These are phyloP conservation scores for Asobara japonica DNA, from an alignment of 1,140 invertebrate genomes.

Conservation along the genomic window DNA sequence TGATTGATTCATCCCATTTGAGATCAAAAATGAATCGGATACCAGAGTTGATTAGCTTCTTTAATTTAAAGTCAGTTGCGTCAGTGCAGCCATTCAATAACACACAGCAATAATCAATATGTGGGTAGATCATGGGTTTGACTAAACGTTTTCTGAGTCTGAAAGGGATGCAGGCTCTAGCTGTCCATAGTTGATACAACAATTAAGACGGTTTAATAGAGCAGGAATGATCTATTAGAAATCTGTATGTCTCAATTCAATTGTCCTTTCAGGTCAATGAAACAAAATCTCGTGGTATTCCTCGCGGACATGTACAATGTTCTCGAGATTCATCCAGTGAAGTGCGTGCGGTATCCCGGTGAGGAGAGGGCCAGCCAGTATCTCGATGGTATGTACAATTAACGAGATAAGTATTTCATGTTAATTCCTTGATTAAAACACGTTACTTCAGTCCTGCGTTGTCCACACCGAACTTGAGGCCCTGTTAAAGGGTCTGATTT, in stretches of 20 bases:
- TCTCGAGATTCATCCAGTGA: slow-evolving; percentile 91
- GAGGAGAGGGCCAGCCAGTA: slow-evolving; percentile 62
- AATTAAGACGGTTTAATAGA: no score
- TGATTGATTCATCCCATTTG: no score
- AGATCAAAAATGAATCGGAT: no score
- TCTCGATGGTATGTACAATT: slow-evolving; percentile 60
- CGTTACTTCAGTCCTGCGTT: not conserved
- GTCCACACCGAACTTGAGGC: slow-evolving; percentile 24
- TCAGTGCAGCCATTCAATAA: no score
- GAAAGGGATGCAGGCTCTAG: no score
- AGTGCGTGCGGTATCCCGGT: slow-evolving; percentile 85
- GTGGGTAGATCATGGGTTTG: no score
- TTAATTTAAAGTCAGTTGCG: no score
- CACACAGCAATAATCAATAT: no score
- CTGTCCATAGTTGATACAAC: no score
- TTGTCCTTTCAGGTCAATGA: slow-evolving; percentile 77
- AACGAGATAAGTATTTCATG: slow-evolving; percentile 22
- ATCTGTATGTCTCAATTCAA: not conserved
- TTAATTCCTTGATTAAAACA: not conserved
- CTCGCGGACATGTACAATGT: slow-evolving; percentile 96
- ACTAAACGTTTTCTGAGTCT: no score
- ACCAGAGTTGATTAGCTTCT: no score
- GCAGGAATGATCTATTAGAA: no score
- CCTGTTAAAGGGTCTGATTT: slow-evolving; percentile 2
- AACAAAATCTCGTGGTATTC: slow-evolving; percentile 92